Percentiles rank a stretch among this genome's conserved stretches.
phyloP scores from a whole-genome alignment of 2,888 invertebrate genomes.

The Tetragnatha montana region DNA sequence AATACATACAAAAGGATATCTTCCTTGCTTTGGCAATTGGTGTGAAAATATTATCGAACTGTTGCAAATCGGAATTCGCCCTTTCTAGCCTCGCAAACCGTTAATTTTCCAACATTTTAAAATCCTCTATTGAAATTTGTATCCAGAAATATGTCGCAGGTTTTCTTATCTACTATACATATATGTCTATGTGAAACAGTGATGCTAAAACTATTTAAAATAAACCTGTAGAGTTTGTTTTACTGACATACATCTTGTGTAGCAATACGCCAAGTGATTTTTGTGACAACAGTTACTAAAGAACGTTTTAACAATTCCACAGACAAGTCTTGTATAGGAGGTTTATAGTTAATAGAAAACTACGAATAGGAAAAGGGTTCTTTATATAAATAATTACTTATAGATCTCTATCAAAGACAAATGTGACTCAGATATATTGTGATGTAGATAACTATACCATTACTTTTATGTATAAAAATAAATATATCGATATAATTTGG shows the following conservation, averaged over 20 bases:
- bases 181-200: conserved; percentile 63
- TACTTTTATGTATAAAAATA: conserved; percentile 27
- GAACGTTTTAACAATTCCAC: neutral
- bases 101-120: conserved; percentile 28
- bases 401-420: conserved; percentile 53
- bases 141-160: conserved; percentile 42
- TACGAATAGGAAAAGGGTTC: conserved; percentile 28
- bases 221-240: conserved; percentile 62
- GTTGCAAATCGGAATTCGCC: neutral
- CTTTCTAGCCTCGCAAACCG: neutral
- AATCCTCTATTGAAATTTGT: conserved; percentile 24
- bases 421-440: conserved; percentile 39
- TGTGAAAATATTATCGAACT: conserved; percentile 11
- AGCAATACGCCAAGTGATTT: conserved; percentile 23
- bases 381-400: conserved; percentile 38
- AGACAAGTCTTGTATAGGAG: conserved; percentile 33
- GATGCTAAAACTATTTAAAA: conserved; percentile 57
- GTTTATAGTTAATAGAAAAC: conserved; percentile 56
- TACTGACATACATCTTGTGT: conserved; percentile 59
- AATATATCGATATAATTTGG: neutral
- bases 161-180: conserved; percentile 34
- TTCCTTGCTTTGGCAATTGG: conserved; percentile 11
- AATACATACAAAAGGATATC: neutral
- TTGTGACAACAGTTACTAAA: neutral
- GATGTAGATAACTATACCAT: conserved; percentile 30